phyloP scores from a whole-genome alignment of 2,888 invertebrate species.

The Rhodophaea formosa region DNA sequence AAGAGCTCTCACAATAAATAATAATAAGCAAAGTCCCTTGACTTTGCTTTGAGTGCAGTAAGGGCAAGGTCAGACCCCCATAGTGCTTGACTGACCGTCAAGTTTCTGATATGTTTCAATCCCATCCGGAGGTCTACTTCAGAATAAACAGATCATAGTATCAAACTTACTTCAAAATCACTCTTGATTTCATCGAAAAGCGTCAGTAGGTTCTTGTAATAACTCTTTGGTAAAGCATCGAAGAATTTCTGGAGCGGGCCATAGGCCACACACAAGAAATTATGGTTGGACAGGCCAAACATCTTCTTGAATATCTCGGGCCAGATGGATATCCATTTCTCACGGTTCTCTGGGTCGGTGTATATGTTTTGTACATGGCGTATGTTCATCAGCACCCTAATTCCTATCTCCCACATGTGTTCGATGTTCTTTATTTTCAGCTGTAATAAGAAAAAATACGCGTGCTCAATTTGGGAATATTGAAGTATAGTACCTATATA shows the following conservation, averaged over 20 bases:
- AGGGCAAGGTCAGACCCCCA: too few species aligned
- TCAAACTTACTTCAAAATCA: conserved; percentile 77
- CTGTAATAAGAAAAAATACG: conserved; percentile 46
- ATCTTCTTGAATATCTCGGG: conserved; percentile 84
- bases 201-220: conserved; percentile 74
- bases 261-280: conserved; percentile 83
- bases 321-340: conserved; percentile 82
- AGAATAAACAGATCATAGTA: not conserved
- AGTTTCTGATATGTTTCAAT: too few species aligned
- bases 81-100: too few species aligned
- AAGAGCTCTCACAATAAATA: too few species aligned
- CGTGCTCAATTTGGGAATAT: too few species aligned
- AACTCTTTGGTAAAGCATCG: conserved; percentile 79
- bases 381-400: conserved; percentile 81
- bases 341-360: conserved; percentile 82
- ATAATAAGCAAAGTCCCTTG: too few species aligned
- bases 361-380: conserved; percentile 84
- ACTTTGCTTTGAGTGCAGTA: too few species aligned
- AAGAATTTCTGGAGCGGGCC: conserved; percentile 83
- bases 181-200: conserved; percentile 81
- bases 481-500: too few species aligned
- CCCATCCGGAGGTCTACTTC: too few species aligned
- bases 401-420: conserved; percentile 83
- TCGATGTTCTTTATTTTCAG: conserved; percentile 84
- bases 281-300: conserved; percentile 83